Base-by-base conservation (phyloP, 2,113 vertebrate species). In the Phylloscopus trochiloides region DNA sequence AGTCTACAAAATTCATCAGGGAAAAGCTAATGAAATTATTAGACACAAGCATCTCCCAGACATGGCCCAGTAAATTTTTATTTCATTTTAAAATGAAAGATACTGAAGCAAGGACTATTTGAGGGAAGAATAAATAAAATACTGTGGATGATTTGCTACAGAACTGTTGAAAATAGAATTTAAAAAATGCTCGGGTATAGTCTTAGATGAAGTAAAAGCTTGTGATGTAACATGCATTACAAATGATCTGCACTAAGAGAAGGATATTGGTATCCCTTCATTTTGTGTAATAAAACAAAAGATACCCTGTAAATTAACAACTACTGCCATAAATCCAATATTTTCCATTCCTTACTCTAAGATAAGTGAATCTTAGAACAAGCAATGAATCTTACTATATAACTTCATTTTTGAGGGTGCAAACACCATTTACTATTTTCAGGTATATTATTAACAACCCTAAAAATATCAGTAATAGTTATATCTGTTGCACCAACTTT, bases 11-110 rank as follows among this genome's bases (percentile, higher is more conserved):
- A 94, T 84, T 88, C 73, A 90, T 91, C 57, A 88, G 79, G 84
- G 73, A 96, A 80, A 93, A 92, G 54, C 47, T 90, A 83, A 94
- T 82, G 90, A 94, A 92, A 54, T 80, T 78, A 77, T 70, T 86
- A 86, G 26, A 86, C n/a, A 43, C 42, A 65, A 90, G 16, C 14
- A 52, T 81, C 58, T 70, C 76, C 63, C 34, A 86, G 76, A 88
- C 67, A 68, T 45, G 48, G 58, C 28, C 52, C 61, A 73, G n/a
- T 78, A 91, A 48, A 68, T 26, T 94, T 77, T 88, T 83, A 92
- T 92, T 94, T 86, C 13, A 81, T 88, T 96, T 93, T 78, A 17
- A 78, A 92, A 47, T 74, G n/a, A 94, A 76, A 84, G 32, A 94
- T 52, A 82, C 5, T 73, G 85, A 91, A 88, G 38, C 34, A 94